These are phyloP conservation scores for Ceyx cyanopectus DNA, from an alignment of 2,113 vertebrate species.

Conservation along the genomic window DNA sequence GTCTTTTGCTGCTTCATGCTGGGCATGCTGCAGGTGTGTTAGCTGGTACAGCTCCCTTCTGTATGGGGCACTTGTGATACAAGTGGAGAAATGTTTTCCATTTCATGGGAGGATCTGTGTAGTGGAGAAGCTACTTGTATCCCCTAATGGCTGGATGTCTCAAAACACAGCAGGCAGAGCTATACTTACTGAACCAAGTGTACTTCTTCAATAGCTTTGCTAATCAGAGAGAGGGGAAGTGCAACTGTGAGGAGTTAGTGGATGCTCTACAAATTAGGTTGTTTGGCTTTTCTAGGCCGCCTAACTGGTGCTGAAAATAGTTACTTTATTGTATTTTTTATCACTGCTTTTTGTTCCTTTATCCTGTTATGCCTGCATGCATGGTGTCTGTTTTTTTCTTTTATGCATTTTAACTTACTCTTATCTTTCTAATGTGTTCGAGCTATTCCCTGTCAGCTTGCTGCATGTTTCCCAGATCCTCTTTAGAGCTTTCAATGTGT, in stretches of 20 bases:
- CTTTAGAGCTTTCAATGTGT: not conserved
- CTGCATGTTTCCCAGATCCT: not conserved
- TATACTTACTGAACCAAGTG: not conserved
- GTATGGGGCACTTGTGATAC: not conserved
- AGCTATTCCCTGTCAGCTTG: not conserved
- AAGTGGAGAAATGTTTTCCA: not conserved
- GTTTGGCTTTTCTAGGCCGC: not conserved
- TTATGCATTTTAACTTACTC: not conserved
- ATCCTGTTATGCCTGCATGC: not conserved
- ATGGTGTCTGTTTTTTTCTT: not conserved
- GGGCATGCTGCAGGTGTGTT: fast-evolving
- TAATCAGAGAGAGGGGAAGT: not conserved
- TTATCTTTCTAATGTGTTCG: not conserved
- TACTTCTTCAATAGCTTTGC: not conserved
- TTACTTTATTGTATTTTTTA: not conserved
- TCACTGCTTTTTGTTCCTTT: not conserved
- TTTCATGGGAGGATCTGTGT: not conserved
- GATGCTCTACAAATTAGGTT: not conserved
- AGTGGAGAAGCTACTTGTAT: not conserved
- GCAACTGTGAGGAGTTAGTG: not conserved
- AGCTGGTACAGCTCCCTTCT: not conserved
- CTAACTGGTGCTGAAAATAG: not conserved
- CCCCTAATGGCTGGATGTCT: not conserved
- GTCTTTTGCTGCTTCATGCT: not conserved
- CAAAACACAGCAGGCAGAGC: fast-evolving